These are phyloP conservation scores for Clanis bilineata DNA, from an alignment of 2,888 invertebrate genomes.

Conservation along the genomic window DNA sequence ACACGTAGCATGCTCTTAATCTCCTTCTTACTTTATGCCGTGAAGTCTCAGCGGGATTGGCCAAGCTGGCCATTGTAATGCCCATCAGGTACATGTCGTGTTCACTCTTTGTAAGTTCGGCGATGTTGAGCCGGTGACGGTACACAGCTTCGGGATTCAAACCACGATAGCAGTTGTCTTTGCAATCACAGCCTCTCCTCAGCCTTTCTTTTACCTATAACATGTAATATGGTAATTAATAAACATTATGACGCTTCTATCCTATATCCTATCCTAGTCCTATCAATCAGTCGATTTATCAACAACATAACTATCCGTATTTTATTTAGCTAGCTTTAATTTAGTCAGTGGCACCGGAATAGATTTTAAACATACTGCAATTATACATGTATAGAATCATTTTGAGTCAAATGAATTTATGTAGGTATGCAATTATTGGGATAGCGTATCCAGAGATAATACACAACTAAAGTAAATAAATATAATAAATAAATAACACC, in stretches of 20 bases:
- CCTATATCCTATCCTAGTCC: no score
- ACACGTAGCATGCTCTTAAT: slow-evolving; percentile 88
- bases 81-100: slow-evolving; percentile 94
- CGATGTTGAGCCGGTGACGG: slow-evolving; percentile 88
- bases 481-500: no score
- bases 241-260: neutral
- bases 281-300: no score
- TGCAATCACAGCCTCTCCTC: slow-evolving; percentile 88
- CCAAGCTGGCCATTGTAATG: slow-evolving; percentile 90
- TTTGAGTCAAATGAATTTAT: no score
- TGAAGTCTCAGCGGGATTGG: slow-evolving; percentile 87
- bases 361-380: no score
- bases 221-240: slow-evolving; percentile 12
- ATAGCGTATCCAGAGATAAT: no score
- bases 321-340: no score
- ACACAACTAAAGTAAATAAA: no score
- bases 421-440: no score
- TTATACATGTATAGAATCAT: no score
- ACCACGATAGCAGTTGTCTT: slow-evolving; percentile 89
- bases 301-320: no score
- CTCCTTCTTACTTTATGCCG: slow-evolving; percentile 88
- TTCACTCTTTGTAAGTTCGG: slow-evolving; percentile 90
- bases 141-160: slow-evolving; percentile 89
- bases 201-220: slow-evolving; percentile 86
- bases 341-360: no score